These are phyloP conservation scores for Phaetusa simplex DNA, from an alignment of 2,113 vertebrate genomes.

Conservation along the genomic window DNA sequence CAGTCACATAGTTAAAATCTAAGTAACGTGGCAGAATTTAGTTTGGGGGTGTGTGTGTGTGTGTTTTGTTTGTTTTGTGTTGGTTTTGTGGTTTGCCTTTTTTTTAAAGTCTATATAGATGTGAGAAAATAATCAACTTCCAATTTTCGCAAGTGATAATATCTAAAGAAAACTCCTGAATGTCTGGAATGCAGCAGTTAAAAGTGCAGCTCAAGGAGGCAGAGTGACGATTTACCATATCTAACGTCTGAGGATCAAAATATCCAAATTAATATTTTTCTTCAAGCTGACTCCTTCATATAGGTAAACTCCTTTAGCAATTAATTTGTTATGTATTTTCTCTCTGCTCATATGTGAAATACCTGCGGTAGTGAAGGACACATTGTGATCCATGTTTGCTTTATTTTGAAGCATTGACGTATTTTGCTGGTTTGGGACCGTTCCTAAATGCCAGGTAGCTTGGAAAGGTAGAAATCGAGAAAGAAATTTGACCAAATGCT, in stretches of 20 bases:
- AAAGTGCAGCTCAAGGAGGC: neutral
- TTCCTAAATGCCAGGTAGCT: neutral
- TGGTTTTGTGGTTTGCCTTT: neutral
- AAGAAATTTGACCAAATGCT: neutral
- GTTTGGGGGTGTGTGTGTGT: neutral
- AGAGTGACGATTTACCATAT: neutral
- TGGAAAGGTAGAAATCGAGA: neutral
- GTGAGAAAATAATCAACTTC: neutral
- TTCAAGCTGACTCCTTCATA: neutral
- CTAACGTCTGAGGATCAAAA: neutral
- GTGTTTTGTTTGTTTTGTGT: neutral
- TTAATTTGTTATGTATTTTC: neutral
- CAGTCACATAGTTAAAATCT: neutral
- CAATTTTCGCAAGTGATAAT: neutral
- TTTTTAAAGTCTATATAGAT: neutral
- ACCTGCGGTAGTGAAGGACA: neutral
- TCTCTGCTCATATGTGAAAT: neutral
- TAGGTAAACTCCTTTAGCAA: neutral
- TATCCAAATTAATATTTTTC: neutral
- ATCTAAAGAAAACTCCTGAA: neutral
- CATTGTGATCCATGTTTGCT: accelerated
- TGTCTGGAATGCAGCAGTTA: neutral
- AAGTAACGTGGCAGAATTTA: neutral
- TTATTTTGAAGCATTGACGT: neutral
- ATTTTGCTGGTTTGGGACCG: neutral